Evolutionary conservation across 2,888 invertebrate species (phyloP).

Genomic region (Aphidius colemani): DNA sequence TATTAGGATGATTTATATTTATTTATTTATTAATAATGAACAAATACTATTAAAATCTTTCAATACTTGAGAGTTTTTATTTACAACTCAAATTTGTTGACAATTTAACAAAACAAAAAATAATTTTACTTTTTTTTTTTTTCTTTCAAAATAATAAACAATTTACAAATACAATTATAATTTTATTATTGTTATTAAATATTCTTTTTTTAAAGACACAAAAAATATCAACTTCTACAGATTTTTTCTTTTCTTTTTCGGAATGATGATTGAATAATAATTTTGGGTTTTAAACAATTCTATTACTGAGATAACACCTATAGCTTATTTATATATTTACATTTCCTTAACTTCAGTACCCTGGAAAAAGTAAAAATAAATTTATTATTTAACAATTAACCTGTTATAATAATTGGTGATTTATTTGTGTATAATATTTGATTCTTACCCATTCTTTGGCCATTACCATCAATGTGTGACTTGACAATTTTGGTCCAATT

Average conservation of each 20-base stretch:
- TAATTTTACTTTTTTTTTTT: no score
- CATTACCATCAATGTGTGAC: constrained; percentile 75
- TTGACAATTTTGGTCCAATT: constrained; percentile 79
- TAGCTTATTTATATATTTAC: not conserved
- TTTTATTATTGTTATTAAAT: no score
- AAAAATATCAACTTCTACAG: not conserved
- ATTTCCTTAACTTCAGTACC: not conserved
- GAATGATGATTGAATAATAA: not conserved
- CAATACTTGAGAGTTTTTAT: no score
- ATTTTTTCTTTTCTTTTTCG: not conserved
- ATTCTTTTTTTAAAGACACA: not conserved
- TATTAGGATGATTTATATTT: no score
- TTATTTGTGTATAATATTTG: no score
- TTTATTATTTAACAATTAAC: not conserved
- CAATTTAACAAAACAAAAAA: no score
- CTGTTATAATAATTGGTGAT: not conserved
- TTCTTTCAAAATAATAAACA: no score
- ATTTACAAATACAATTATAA: no score
- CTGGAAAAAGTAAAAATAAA: not conserved
- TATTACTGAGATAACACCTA: not conserved
- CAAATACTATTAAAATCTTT: no score
- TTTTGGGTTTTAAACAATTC: not conserved
- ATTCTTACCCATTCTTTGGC: constrained; percentile 77
- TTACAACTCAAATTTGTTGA: no score
- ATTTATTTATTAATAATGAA: no score